Conservation (phyloP, 2,113 vertebrate genomes). For the Suricata suricatta region DNA sequence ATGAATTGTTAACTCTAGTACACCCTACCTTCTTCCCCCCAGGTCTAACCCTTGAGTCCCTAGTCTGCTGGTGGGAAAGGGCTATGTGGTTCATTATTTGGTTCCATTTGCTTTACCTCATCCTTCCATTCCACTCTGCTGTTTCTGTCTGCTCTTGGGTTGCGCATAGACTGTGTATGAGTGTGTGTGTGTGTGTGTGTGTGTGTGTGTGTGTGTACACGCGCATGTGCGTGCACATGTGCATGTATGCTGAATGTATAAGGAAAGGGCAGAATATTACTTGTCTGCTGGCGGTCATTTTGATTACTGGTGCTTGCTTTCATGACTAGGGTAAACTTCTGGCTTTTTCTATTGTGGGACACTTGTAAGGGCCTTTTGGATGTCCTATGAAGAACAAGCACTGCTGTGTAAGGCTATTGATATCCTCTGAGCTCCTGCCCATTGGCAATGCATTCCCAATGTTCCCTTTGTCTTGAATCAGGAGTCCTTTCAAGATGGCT, state of each 20-base stretch:
- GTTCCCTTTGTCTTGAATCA: not conserved
- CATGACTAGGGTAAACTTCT: not conserved
- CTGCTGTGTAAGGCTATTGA: not conserved
- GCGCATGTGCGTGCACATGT: no score
- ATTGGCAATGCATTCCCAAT: not conserved
- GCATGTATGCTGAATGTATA: not conserved
- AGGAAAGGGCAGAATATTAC: not conserved
- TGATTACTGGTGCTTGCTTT: not conserved
- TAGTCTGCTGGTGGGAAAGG: not conserved
- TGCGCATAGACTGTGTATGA: not conserved
- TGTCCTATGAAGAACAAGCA: not conserved
- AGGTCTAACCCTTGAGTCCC: not conserved
- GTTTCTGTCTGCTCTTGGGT: not conserved
- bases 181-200: not conserved
- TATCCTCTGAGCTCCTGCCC: not conserved
- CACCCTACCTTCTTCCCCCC: not conserved
- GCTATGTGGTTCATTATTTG: not conserved
- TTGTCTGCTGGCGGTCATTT: not conserved
- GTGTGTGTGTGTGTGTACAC: no score
- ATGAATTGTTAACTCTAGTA: not conserved
- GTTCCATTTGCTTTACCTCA: not conserved
- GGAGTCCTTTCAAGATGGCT: not conserved
- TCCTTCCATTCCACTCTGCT: not conserved
- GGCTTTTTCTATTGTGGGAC: not conserved
- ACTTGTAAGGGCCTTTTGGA: not conserved